These are phyloP conservation scores for Sturnira hondurensis DNA, from an alignment of 2,113 vertebrate species.

Conservation along the genomic window DNA sequence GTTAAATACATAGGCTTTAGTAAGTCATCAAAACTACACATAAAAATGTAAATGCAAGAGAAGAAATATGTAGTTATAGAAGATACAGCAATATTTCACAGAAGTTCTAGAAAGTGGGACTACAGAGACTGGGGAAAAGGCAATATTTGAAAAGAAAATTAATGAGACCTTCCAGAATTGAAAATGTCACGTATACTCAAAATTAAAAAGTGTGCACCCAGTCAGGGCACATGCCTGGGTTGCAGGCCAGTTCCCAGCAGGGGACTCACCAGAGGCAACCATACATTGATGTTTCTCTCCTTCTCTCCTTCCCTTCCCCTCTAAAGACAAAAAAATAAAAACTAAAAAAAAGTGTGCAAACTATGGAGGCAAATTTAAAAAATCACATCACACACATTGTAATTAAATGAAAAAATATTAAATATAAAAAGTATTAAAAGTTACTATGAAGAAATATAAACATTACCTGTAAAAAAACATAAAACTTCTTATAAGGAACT, in stretches of 20 bases:
- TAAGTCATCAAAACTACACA: not conserved
- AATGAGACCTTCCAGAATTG: not conserved
- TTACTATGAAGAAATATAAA: not conserved
- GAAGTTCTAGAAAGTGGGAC: not conserved
- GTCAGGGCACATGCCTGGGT: too few species aligned
- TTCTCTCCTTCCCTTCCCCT: too few species aligned
- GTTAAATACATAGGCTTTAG: not conserved
- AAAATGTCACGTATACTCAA: not conserved
- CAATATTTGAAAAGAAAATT: not conserved
- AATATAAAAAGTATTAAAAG: not conserved
- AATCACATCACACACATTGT: not conserved
- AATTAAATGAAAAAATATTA: not conserved
- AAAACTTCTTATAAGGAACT: not conserved
- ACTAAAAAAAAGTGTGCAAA: not conserved
- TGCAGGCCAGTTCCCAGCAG: too few species aligned
- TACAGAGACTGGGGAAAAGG: not conserved
- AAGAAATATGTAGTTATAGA: not conserved
- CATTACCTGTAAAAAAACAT: not conserved
- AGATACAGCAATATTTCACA: not conserved
- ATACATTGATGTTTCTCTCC: too few species aligned
- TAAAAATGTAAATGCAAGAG: not conserved
- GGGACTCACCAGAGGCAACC: too few species aligned
- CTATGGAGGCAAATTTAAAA: not conserved
- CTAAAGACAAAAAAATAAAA: too few species aligned
- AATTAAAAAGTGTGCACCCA: not conserved